Conservation (phyloP, 2,113 vertebrate species). For the Muntiacus reevesi region DNA sequence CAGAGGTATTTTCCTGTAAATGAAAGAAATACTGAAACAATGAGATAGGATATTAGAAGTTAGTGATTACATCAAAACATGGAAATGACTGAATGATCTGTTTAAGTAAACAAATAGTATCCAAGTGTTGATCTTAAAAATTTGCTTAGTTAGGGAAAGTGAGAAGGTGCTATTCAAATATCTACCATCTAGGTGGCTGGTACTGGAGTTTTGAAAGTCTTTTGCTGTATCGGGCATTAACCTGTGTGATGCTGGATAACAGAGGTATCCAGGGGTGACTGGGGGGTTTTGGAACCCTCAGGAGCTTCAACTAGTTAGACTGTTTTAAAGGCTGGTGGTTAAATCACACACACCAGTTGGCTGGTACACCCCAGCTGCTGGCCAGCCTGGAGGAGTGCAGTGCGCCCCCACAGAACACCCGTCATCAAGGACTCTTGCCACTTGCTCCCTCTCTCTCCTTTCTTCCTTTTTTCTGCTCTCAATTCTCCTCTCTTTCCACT, state of each 20-base stretch:
- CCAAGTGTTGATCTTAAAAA: not conserved
- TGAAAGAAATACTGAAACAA: not conserved
- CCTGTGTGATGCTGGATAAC: not conserved
- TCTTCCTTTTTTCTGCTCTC: slow-evolving; percentile 21
- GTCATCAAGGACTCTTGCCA: not conserved
- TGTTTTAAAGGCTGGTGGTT: not conserved
- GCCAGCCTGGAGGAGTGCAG: not conserved
- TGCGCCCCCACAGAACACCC: not conserved
- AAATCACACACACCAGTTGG: not conserved
- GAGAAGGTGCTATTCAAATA: slow-evolving; percentile 22
- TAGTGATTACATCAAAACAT: not conserved
- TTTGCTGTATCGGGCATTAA: not conserved
- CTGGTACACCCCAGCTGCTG: not conserved
- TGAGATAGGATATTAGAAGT: not conserved
- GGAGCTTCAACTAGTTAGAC: not conserved
- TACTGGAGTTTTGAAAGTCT: not conserved
- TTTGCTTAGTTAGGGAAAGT: not conserved
- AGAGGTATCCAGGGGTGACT: not conserved
- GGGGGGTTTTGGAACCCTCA: not conserved
- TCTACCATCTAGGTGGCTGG: not conserved
- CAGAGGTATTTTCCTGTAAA: not conserved
- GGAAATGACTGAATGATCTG: not conserved
- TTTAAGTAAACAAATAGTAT: not conserved
- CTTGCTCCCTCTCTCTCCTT: not conserved
- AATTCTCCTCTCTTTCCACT: not conserved